phyloP scores from a whole-genome alignment of 2,888 invertebrate species.

The Drosophila meridionalis region DNA sequence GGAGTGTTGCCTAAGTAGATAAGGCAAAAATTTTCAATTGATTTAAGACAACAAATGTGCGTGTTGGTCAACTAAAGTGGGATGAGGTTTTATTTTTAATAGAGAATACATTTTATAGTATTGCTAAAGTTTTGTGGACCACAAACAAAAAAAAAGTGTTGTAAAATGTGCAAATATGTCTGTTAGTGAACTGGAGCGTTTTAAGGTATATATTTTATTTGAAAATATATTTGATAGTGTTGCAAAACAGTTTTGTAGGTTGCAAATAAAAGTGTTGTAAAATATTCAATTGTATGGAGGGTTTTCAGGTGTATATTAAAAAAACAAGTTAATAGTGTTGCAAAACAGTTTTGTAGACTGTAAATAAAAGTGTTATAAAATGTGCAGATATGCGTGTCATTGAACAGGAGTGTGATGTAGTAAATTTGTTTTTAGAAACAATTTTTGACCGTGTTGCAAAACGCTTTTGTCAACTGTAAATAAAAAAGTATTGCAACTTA shows the following conservation, averaged over 20 bases:
- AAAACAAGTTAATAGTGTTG: too few relatives aligned
- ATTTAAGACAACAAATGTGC: slow-evolving; percentile 10
- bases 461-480: too few relatives aligned
- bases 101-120: background rate
- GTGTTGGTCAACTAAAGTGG: background rate
- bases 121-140: background rate
- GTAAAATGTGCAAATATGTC: background rate
- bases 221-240: background rate
- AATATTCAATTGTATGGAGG: background rate
- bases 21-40: background rate
- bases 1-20: background rate
- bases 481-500: too few relatives aligned
- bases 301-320: too few relatives aligned
- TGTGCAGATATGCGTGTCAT: too few relatives aligned
- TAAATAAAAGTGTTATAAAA: background rate
- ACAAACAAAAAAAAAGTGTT: background rate
- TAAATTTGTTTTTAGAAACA: too few relatives aligned
- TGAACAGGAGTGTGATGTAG: too few relatives aligned
- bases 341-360: too few relatives aligned
- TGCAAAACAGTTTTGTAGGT: background rate
- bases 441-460: too few relatives aligned
- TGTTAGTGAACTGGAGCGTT: too few relatives aligned
- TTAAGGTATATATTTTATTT: too few relatives aligned
- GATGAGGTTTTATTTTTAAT: too few relatives aligned
- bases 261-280: background rate